Conservation (phyloP, 1,140 invertebrate species). For the Thaumetopoea pityocampa region DNA sequence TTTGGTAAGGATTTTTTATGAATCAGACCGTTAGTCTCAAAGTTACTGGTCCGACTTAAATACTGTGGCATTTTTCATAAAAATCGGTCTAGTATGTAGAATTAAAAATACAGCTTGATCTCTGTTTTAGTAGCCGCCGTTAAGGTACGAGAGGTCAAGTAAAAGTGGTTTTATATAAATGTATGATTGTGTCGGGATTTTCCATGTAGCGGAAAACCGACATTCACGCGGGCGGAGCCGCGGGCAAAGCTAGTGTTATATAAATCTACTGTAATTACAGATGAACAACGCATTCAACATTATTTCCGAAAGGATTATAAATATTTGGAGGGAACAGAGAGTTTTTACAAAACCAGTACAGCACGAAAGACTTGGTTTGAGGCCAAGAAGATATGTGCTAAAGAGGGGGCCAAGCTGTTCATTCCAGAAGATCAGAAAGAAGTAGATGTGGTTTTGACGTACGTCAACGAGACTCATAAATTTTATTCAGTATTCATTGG, state of each 20-base stretch:
- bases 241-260: not conserved
- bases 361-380: conserved; percentile 38
- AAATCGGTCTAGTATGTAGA: too few relatives aligned
- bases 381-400: conserved; percentile 35
- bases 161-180: too few relatives aligned
- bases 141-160: too few relatives aligned
- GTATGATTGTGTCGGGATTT: not conserved
- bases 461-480: conserved; percentile 41
- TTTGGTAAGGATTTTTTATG: too few relatives aligned
- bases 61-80: too few relatives aligned
- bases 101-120: too few relatives aligned
- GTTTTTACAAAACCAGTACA: conserved; percentile 52
- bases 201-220: conserved; percentile 2
- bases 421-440: conserved; percentile 46
- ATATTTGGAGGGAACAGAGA: conserved; percentile 24
- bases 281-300: conserved; percentile 22
- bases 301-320: conserved; percentile 39
- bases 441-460: conserved; percentile 29
- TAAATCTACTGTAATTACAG: conserved; percentile 9
- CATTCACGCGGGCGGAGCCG: not conserved
- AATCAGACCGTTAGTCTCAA: too few relatives aligned
- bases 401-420: conserved; percentile 51
- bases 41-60: too few relatives aligned
- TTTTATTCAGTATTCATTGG: conserved; percentile 41
- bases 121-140: too few relatives aligned